phyloP scores from a whole-genome alignment of 2,888 invertebrate species.

The Elmis aenea region DNA sequence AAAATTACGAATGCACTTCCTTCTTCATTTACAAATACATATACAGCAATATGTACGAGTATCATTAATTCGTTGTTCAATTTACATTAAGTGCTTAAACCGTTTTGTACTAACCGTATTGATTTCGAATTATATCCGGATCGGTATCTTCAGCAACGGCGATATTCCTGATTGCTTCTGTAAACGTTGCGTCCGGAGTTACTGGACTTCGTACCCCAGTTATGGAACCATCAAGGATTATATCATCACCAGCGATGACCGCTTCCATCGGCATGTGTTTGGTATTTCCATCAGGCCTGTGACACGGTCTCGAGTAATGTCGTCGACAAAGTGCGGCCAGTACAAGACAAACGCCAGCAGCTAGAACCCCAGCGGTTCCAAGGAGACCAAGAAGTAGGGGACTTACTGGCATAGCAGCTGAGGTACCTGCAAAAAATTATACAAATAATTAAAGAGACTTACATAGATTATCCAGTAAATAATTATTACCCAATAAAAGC shows the following conservation, averaged over 20 bases:
- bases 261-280: conserved; percentile 46
- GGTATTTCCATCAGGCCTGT: conserved; percentile 29
- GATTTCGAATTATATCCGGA: conserved; percentile 83
- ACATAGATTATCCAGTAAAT: too few relatives aligned
- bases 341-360: conserved; percentile 71
- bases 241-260: conserved; percentile 44
- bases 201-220: conserved; percentile 43
- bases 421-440: conserved; percentile 55
- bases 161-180: conserved; percentile 51
- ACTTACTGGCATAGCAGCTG: conserved; percentile 60
- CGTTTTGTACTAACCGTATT: conserved; percentile 64
- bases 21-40: neutral
- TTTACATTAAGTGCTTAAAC: neutral
- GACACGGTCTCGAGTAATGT: conserved; percentile 40
- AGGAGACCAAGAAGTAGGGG: conserved; percentile 73
- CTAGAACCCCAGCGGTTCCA: conserved; percentile 69
- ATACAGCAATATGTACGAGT: neutral
- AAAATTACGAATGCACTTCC: too few relatives aligned
- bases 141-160: conserved; percentile 63
- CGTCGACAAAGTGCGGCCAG: conserved; percentile 64
- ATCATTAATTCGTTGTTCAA: neutral
- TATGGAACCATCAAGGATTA: conserved; percentile 41
- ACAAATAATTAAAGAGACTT: too few relatives aligned
- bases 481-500: too few relatives aligned
- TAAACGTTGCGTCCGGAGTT: conserved; percentile 43